Percentiles rank a stretch among this genome's conserved stretches.
These are phyloP conservation scores for Polyploca ridens DNA, from an alignment of 2,888 invertebrate genomes.

Conservation along the genomic window DNA sequence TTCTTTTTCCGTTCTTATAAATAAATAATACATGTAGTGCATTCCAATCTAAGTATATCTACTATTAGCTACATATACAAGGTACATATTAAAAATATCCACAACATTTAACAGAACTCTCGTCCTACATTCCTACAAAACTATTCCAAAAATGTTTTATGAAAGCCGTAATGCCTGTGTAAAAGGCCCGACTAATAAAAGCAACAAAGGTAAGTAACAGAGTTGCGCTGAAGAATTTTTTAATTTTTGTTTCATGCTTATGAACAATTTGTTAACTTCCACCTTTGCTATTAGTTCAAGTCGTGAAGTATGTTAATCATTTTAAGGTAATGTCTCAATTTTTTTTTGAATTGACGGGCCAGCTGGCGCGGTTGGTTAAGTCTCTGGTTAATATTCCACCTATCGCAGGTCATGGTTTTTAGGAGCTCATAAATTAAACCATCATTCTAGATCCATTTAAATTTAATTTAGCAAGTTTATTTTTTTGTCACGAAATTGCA, in stretches of 20 bases:
- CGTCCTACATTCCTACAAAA: background rate
- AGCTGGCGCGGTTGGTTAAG: too few species aligned
- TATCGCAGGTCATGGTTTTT: too few species aligned
- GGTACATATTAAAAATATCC: too few species aligned
- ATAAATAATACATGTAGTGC: too few species aligned
- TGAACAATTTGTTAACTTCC: background rate
- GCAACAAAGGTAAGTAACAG: background rate
- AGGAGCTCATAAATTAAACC: too few species aligned
- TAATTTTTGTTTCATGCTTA: conserved; percentile 2
- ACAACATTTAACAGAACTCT: background rate
- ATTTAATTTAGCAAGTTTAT: too few species aligned
- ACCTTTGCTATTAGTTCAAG: background rate
- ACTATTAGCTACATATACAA: too few species aligned
- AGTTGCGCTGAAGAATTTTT: background rate
- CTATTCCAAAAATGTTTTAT: conserved; percentile 1
- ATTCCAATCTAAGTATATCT: background rate
- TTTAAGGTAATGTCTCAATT: too few species aligned
- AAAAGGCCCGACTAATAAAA: background rate
- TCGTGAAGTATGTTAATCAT: background rate
- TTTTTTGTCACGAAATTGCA: background rate
- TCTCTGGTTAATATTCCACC: too few species aligned
- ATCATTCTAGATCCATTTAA: too few species aligned
- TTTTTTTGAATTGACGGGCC: too few species aligned
- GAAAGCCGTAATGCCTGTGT: background rate
- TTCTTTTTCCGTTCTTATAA: too few species aligned